Percentiles rank a stretch among this genome's conserved stretches.
Evolutionary conservation across 1,140 invertebrate genomes (phyloP).

Genomic region (Nephila pilipes): DNA sequence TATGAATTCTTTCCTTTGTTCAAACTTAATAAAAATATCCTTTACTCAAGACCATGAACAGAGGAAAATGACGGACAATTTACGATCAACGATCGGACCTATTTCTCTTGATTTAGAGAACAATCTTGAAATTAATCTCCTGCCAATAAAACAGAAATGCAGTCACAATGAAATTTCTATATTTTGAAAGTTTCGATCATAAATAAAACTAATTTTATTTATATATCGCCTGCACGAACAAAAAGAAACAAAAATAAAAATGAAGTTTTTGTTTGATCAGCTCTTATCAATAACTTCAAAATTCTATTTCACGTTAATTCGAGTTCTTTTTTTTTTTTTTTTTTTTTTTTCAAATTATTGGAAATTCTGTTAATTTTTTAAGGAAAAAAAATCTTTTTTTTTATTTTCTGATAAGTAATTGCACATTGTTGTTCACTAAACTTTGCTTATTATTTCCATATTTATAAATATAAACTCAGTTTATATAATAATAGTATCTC

Average conservation of each 20-base stretch:
- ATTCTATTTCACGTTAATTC: too few species aligned
- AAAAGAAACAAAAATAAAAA: background rate
- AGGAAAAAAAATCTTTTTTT: too few species aligned
- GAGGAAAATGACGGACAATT: background rate
- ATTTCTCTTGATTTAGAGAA: background rate
- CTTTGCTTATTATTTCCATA: too few species aligned
- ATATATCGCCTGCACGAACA: background rate
- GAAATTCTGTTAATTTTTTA: too few species aligned
- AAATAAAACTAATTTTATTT: background rate
- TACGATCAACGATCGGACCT: background rate
- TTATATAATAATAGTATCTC: too few species aligned
- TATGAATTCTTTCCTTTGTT: background rate
- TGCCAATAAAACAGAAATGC: background rate
- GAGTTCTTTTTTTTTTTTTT: too few species aligned
- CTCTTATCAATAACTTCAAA: too few species aligned
- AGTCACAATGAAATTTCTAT: background rate
- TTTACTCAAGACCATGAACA: background rate
- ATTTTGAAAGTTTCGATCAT: background rate
- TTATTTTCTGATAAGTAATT: too few species aligned
- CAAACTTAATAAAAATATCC: background rate
- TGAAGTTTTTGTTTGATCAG: too few species aligned
- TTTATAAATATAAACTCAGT: too few species aligned
- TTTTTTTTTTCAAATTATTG: too few species aligned
- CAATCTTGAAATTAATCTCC: conserved; percentile 3
- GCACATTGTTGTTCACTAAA: too few species aligned